Percentiles rank a stretch among this genome's conserved stretches.
These are phyloP conservation scores for Anhinga rufa DNA, from an alignment of 2,113 vertebrate genomes.

Conservation along the genomic window DNA sequence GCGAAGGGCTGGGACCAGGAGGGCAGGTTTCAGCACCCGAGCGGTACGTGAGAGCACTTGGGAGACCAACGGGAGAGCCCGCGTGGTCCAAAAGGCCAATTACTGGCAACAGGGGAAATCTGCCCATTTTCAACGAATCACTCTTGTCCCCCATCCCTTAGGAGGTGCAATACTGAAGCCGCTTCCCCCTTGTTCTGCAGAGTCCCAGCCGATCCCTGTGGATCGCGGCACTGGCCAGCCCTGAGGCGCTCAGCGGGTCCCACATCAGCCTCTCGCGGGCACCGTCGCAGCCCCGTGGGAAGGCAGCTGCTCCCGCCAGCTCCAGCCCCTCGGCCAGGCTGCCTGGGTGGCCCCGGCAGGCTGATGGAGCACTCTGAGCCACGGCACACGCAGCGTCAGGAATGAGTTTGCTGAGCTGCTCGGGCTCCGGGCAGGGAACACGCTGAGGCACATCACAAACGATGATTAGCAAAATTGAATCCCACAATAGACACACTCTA, in stretches of 20 bases:
- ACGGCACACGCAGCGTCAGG: background rate
- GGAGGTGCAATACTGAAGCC: rapidly evolving
- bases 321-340: background rate
- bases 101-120: background rate
- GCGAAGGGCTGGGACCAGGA: background rate
- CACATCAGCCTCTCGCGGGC: background rate
- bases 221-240: rapidly evolving
- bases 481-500: background rate
- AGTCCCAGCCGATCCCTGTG: rapidly evolving
- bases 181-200: background rate
- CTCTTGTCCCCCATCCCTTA: background rate
- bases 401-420: background rate
- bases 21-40: background rate
- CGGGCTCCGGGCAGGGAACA: background rate
- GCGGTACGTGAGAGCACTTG: background rate
- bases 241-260: rapidly evolving
- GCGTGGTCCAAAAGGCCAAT: rapidly evolving
- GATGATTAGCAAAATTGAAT: rapidly evolving
- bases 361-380: background rate
- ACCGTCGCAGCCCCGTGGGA: rapidly evolving
- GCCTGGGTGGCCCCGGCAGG: background rate
- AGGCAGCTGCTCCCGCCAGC: background rate
- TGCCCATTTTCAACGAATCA: rapidly evolving
- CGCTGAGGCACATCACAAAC: rapidly evolving
- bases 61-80: background rate